Conservation (phyloP, 2,113 vertebrate genomes). For the Poeciliopsis retropinna region DNA sequence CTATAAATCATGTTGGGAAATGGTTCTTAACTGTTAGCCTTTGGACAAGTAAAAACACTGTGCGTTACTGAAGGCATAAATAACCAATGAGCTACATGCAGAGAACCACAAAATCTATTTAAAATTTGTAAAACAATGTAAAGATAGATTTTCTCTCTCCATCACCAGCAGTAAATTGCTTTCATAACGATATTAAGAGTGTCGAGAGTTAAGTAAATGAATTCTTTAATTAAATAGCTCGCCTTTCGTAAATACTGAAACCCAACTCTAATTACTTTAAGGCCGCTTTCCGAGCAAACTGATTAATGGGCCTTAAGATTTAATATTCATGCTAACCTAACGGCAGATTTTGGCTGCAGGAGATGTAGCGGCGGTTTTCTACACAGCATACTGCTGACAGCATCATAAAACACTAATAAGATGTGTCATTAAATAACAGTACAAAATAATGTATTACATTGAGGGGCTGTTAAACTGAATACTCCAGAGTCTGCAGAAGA, state of each 20-base stretch:
- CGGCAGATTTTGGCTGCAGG: conserved; percentile 62
- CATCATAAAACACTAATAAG: conserved; percentile 76
- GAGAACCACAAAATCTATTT: conserved; percentile 17
- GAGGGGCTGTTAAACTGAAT: conserved; percentile 69
- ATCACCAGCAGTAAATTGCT: conserved; percentile 17
- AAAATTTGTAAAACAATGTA: conserved; percentile 19
- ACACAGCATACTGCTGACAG: conserved; percentile 67
- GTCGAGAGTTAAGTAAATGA: conserved; percentile 43
- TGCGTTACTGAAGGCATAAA: conserved; percentile 16
- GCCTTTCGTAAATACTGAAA: conserved; percentile 63
- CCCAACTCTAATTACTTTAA: conserved; percentile 59
- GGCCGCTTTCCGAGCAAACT: conserved; percentile 55
- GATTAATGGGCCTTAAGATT: conserved; percentile 68
- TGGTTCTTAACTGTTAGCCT: background rate
- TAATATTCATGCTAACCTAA: conserved; percentile 68
- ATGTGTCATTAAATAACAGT: conserved; percentile 72
- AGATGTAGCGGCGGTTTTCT: conserved; percentile 61
- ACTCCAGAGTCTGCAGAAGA: conserved; percentile 49
- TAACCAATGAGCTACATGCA: conserved; percentile 14
- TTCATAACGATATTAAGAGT: conserved; percentile 28
- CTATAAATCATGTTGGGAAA: background rate
- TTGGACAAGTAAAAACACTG: background rate
- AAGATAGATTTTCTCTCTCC: background rate
- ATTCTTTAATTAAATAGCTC: conserved; percentile 62
- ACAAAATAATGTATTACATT: conserved; percentile 70